Percentiles rank a stretch among this genome's conserved stretches.
Conservation (phyloP, 1,140 invertebrate species). For the Monomorium pharaonis region DNA sequence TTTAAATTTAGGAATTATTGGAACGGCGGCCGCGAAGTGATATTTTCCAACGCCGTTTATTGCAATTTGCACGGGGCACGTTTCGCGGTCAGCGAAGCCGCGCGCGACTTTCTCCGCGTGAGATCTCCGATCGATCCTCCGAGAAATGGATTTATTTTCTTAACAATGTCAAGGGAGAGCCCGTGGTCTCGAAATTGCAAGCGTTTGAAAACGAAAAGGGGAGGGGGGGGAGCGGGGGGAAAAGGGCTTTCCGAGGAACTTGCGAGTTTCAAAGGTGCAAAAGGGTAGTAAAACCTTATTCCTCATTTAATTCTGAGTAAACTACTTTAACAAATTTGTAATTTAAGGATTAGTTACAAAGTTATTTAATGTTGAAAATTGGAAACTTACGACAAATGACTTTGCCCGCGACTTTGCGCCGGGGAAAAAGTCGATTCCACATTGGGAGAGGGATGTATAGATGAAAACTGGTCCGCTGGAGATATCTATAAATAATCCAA, state of each 20-base stretch:
- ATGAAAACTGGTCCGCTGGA: not conserved
- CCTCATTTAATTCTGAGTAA: slow-evolving; percentile 32
- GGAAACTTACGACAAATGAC: slow-evolving; percentile 22
- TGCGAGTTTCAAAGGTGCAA: slow-evolving; percentile 21
- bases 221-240: too few relatives aligned
- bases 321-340: slow-evolving; percentile 34
- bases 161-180: not conserved
- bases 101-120: not conserved
- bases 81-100: too few relatives aligned
- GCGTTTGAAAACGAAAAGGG: not conserved
- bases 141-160: not conserved
- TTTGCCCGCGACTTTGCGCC: not conserved
- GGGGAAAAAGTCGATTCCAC: not conserved
- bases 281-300: slow-evolving; percentile 29
- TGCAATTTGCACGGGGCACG: not conserved
- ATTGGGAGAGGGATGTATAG: not conserved
- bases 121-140: not conserved
- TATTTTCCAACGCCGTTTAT: not conserved
- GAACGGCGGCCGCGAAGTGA: not conserved
- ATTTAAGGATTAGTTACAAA: slow-evolving; percentile 40
- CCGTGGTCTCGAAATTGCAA: not conserved
- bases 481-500: not conserved
- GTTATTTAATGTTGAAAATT: slow-evolving; percentile 37
- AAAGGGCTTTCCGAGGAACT: not conserved
- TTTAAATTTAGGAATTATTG: not conserved